phyloP scores from a whole-genome alignment of 2,113 vertebrate species.

The Danionella cerebrum region DNA sequence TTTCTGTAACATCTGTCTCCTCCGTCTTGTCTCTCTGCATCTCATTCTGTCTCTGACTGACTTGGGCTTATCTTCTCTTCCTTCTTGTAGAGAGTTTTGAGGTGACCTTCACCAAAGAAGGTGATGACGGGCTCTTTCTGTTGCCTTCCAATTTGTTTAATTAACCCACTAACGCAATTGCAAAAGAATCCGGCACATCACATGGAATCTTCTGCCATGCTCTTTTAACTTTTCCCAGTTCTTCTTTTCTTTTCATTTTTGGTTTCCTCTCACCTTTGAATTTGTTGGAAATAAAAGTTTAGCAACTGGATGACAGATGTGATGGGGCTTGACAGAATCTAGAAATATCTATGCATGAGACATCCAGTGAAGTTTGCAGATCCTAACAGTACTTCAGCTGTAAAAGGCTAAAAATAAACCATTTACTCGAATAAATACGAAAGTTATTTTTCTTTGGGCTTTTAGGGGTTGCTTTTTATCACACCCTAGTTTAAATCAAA shows the following conservation, averaged over 20 bases:
- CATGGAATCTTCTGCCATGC: constrained; percentile 79
- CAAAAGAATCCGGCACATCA: constrained; percentile 81
- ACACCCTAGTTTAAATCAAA: neutral
- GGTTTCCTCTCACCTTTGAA: constrained; percentile 47
- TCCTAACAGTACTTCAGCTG: constrained; percentile 66
- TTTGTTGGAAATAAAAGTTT: constrained; percentile 40
- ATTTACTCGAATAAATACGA: neutral
- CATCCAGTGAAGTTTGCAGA: constrained; percentile 85
- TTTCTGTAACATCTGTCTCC: constrained; percentile 23
- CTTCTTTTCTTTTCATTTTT: constrained; percentile 53
- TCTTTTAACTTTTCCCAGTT: constrained; percentile 63
- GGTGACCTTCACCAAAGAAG: constrained; percentile 99
- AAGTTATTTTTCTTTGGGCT: neutral
- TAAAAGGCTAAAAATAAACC: neutral
- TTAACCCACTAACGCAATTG: constrained; percentile 96
- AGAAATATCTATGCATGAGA: constrained; percentile 98
- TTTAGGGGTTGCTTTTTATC: neutral
- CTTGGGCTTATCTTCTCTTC: constrained; percentile 94
- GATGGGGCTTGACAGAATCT: constrained; percentile 65
- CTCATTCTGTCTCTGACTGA: constrained; percentile 78
- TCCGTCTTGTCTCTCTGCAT: constrained; percentile 49
- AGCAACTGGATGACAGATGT: constrained; percentile 77
- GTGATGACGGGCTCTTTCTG: constrained; percentile 96
- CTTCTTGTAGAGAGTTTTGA: constrained; percentile 97
- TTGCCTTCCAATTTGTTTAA: constrained; percentile 71